Evolutionary conservation across 2,113 vertebrate species (phyloP).

Genomic region (Chaetodon auriga): DNA sequence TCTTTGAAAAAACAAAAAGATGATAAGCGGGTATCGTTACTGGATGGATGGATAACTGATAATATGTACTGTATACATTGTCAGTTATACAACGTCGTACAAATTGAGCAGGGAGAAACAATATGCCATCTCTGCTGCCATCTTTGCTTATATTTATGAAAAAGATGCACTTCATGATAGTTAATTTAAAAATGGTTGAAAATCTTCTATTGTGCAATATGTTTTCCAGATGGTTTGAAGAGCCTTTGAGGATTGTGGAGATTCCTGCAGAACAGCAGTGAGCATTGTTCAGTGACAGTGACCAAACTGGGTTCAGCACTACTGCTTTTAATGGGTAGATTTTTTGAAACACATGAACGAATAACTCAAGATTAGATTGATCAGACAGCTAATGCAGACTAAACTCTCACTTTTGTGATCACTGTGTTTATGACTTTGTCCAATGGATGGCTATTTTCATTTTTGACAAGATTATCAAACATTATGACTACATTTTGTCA

Average conservation of each 20-base stretch:
- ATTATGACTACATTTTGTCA: neutral
- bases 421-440: neutral
- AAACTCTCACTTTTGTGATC: no score
- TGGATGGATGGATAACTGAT: neutral
- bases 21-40: neutral
- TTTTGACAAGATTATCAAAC: conserved; percentile 12
- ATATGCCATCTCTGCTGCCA: no score
- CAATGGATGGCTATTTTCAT: neutral
- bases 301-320: neutral
- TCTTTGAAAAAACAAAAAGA: neutral
- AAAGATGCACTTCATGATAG: neutral
- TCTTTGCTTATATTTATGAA: neutral
- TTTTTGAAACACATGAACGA: neutral
- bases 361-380: neutral
- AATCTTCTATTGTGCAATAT: neutral
- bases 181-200: no score
- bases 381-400: neutral
- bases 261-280: neutral
- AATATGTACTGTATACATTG: neutral
- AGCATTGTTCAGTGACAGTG: neutral
- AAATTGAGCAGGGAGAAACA: neutral
- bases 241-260: neutral
- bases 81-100: neutral
- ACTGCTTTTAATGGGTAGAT: neutral
- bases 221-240: neutral